phyloP scores from a whole-genome alignment of 1,140 invertebrate genomes.

The Neuroterus valhalla region DNA sequence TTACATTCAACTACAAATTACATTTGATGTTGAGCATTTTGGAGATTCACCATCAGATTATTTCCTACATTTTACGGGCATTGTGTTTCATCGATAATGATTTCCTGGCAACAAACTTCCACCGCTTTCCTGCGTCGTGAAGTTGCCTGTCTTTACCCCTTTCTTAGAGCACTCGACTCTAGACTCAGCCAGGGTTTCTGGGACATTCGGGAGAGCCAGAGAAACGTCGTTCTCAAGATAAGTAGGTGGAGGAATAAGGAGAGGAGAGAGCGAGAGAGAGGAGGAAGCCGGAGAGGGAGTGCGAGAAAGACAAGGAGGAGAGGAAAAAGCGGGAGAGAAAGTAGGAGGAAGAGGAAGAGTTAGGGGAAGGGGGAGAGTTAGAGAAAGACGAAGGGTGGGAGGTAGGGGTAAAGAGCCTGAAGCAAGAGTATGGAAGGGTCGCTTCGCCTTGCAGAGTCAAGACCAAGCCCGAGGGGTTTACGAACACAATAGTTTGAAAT shows the following conservation, averaged over 20 bases:
- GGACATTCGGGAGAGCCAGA: constrained; percentile 61
- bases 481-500: constrained; percentile 76
- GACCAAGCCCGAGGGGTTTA: constrained; percentile 69
- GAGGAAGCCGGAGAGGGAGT: constrained; percentile 36
- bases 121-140: constrained; percentile 48
- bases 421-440: constrained; percentile 40
- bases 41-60: constrained; percentile 42
- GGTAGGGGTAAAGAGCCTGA: constrained; percentile 44
- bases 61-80: constrained; percentile 54
- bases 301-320: constrained; percentile 33
- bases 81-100: constrained; percentile 60
- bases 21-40: constrained; percentile 45
- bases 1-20: not conserved
- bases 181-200: constrained; percentile 56
- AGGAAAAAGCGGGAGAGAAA: constrained; percentile 1
- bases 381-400: constrained; percentile 38
- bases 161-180: constrained; percentile 57
- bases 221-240: constrained; percentile 55
- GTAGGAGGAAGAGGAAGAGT: constrained; percentile 13
- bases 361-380: constrained; percentile 6
- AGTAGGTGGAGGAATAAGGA: constrained; percentile 43
- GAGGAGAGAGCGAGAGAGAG: constrained; percentile 3
- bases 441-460: constrained; percentile 49
- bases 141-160: constrained; percentile 46
- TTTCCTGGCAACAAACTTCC: constrained; percentile 47